Evolutionary conservation across 2,888 invertebrate genomes (phyloP), one percentile per base, ranked within the genome.

Genomic region (Bedellia somnulentella): DNA sequence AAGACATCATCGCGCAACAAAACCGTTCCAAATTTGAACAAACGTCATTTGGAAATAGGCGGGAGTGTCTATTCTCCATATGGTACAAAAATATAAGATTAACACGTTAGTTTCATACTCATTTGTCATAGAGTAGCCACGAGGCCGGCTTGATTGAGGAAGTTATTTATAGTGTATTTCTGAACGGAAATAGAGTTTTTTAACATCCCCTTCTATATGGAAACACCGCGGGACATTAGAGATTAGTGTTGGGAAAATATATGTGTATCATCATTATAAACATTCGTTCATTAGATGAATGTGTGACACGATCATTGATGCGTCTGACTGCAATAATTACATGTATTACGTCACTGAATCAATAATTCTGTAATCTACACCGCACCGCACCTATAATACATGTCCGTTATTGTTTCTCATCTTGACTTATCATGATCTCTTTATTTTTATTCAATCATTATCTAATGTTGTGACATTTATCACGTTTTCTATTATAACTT

Each of bases 181-280:
- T 52, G 53, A 64, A 56, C 71, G 75, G 75, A 75, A 67, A 73
- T 64, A 61, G 56, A 57, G 55, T 61, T 67, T 73, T 62, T 68
- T 57, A 47, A 55, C 52, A 57, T 57, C 64, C 60, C 58, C 55
- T 44, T 42, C 37, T 36, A 37, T 40, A 24, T 18, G 36, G 29
- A 9, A 24, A 24, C 52, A 40, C 52, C 37, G 48, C 47, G 56
- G 54, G 56, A 49, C 57, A 64, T 68, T 64, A 67, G 53, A 54
- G 45, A 50, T 47, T 55, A 18, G 29, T 47, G 47, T 46, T 49
- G 44, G 39, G 37, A 32, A 35, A 43, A 18, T 15, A 49, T 47
- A 55, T 49, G 46, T 55, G 43, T 52, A 46, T 53, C 50, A 51
- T 60, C 58, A 57, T 48, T 41, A 38, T 37, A 18, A 18, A 18